Evolutionary conservation across 2,797 vertebrate genomes (phyloP), one percentile per base, ranked within the genome.

Genomic region (Chromobotia macracanthus): DNA sequence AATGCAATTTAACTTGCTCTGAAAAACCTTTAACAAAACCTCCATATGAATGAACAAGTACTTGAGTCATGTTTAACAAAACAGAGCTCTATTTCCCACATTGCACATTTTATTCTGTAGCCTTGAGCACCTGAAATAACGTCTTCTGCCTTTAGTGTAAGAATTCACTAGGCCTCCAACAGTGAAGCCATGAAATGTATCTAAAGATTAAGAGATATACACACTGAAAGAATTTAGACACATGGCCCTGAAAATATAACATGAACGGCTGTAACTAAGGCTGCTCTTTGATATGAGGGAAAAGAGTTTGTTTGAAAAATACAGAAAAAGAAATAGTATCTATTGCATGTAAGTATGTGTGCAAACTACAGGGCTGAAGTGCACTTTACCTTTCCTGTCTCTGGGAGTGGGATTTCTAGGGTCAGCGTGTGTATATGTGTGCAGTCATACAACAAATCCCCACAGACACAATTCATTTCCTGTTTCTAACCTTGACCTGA

Each of bases 401-500:
- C n/a, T 69, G 31, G 23, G 48, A 75, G 73, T 6, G 38, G 38
- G 50, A 44, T 58, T 67, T 58, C 16, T 68, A 56, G 66, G 60
- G 70, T 77, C 70, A 60, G 55, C 15, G 41, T 69, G 79, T 71
- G 51, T 48, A 48, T 69, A 70, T 61, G 74, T 51, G 71, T 41
- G 18, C 75, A 84, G 89, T 91, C 91, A 90, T 88, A 88, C 88
- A 87, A 85, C 84, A 75, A 89, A 87, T 93, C 89, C 89, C 85
- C 84, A 87, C 88, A 90, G 88, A 91, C 89, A 81, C 87, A 83
- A 86, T 90, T 91, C 85, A 92, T 91, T 92, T 93, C 91, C 91
- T 91, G 91, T 69, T 87, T 87, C 92, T 93, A 90, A 94, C 91
- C 92, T 92, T 90, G 90, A 87, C 89, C 89, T 92, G 92, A 93